Percentiles rank a stretch among this genome's conserved stretches.
Evolutionary conservation across 2,888 invertebrate species (phyloP).

Genomic region (Caenorhabditis sp.): DNA sequence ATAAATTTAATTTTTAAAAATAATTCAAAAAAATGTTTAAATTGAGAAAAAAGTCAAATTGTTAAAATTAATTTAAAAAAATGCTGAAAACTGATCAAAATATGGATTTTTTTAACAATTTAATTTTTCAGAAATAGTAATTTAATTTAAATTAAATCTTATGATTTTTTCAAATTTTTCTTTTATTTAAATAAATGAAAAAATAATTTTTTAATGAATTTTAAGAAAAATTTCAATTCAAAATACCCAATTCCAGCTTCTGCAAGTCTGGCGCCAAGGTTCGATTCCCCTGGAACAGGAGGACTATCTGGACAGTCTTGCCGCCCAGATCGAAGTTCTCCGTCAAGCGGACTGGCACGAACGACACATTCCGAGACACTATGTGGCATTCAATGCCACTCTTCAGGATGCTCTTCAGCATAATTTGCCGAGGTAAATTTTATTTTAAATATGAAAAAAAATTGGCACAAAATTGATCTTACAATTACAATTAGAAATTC

Average conservation of each 20-base stretch:
- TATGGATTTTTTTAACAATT: too few species aligned
- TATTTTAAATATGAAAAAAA: background rate
- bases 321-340: constrained; percentile 94
- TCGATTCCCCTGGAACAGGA: constrained; percentile 97
- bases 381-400: constrained; percentile 95
- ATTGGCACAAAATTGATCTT: background rate
- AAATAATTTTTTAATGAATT: too few species aligned
- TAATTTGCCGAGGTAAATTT: constrained; percentile 87
- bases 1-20: background rate
- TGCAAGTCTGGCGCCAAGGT: constrained; percentile 88
- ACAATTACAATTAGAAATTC: background rate
- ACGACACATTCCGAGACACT: constrained; percentile 88
- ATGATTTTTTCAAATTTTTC: too few species aligned
- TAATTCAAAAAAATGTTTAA: background rate
- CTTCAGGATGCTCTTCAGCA: constrained; percentile 97
- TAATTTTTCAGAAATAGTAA: background rate
- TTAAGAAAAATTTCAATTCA: background rate
- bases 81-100: too few species aligned
- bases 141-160: background rate
- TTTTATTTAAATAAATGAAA: too few species aligned
- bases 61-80: background rate
- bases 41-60: background rate
- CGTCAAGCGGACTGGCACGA: constrained; percentile 91
- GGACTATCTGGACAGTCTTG: constrained; percentile 95
- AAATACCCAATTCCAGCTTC: constrained; percentile 86